Evolutionary conservation across 1,140 invertebrate genomes (phyloP).

Genomic region (Potamilus streckersoni): DNA sequence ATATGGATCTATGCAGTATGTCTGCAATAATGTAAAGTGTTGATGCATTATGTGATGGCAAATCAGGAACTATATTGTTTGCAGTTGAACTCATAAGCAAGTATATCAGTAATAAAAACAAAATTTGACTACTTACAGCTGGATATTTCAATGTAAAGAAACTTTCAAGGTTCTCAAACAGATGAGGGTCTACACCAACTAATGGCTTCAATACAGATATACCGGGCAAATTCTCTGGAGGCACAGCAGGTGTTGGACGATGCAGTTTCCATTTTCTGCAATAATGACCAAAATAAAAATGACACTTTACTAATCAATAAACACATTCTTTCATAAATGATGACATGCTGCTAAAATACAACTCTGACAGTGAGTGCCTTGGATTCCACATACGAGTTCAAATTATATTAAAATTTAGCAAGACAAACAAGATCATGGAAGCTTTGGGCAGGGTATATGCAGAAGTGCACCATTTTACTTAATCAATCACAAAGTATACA

Average conservation of each 20-base stretch:
- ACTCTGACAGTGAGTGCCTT: too few species aligned
- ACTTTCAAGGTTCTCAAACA: slow-evolving; percentile 93
- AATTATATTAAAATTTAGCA: too few species aligned
- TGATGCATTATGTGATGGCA: too few species aligned
- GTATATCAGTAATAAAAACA: slow-evolving; percentile 1
- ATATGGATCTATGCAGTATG: too few species aligned
- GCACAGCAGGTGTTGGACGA: slow-evolving; percentile 66
- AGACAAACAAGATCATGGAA: too few species aligned
- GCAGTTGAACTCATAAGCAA: not conserved
- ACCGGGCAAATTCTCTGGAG: slow-evolving; percentile 81
- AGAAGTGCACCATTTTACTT: too few species aligned
- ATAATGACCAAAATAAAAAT: slow-evolving; percentile 31
- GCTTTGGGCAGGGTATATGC: too few species aligned
- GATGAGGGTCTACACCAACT: slow-evolving; percentile 93
- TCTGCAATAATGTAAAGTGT: too few species aligned
- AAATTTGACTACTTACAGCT: slow-evolving; percentile 23
- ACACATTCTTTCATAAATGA: not conserved
- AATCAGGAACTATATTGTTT: too few species aligned
- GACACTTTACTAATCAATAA: not conserved
- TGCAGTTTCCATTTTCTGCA: slow-evolving; percentile 72
- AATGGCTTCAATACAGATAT: slow-evolving; percentile 96
- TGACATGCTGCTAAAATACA: too few species aligned
- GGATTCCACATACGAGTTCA: too few species aligned
- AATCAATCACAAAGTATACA: too few species aligned
- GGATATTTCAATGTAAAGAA: slow-evolving; percentile 67